phyloP scores from a whole-genome alignment of 2,888 invertebrate genomes.

The Amphimallon solstitiale region DNA sequence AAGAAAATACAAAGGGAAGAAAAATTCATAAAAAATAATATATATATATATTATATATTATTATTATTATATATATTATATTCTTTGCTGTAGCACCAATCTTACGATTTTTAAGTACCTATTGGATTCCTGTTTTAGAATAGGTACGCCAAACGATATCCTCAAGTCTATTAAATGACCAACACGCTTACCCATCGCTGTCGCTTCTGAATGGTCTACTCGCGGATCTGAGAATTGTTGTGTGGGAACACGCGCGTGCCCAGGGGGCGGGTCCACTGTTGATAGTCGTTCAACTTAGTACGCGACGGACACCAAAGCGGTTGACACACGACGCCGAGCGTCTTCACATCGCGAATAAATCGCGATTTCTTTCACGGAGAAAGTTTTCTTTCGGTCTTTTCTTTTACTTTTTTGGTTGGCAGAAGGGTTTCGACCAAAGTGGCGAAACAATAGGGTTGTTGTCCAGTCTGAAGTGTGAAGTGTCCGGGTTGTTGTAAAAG shows the following conservation, averaged over 20 bases:
- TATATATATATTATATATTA: no score
- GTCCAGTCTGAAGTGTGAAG: slow-evolving; percentile 1
- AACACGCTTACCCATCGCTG: slow-evolving; percentile 21
- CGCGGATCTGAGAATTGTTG: slow-evolving; percentile 26
- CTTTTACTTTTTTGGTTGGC: background rate
- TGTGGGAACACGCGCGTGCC: slow-evolving; percentile 27
- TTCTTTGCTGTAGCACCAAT: no score
- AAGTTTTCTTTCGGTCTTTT: no score
- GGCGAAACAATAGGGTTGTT: background rate
- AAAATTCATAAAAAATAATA: no score
- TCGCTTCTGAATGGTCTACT: slow-evolving; percentile 27
- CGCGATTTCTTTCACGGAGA: no score
- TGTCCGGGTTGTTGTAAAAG: background rate
- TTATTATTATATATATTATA: no score
- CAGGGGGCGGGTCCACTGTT: slow-evolving; percentile 24
- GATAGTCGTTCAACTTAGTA: slow-evolving; percentile 27
- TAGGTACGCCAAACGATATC: slow-evolving; percentile 10
- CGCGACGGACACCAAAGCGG: slow-evolving; percentile 14
- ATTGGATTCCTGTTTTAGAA: background rate
- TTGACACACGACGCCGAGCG: slow-evolving; percentile 23
- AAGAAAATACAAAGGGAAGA: no score
- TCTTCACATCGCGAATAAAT: slow-evolving; percentile 8
- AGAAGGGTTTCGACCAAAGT: background rate
- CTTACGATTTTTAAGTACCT: no score
- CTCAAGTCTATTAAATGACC: slow-evolving; percentile 26